Conservation (phyloP, 2,797 vertebrate genomes). For the Thunnus albacares region DNA sequence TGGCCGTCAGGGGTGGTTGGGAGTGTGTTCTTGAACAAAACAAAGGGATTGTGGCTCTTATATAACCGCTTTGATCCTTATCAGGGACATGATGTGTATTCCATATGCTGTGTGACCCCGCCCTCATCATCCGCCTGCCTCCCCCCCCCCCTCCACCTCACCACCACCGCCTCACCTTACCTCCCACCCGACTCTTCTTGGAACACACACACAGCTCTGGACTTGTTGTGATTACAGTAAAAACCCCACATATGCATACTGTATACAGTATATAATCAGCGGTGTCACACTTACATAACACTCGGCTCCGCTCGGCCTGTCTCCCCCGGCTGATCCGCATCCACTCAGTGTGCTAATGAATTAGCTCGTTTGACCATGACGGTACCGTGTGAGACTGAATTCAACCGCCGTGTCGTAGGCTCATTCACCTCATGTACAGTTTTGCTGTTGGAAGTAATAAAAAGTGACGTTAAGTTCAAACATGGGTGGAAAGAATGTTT, state of each 20-base stretch:
- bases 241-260: slow-evolving; percentile 22
- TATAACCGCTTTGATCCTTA: slow-evolving; percentile 82
- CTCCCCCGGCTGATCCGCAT: not conserved
- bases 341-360: slow-evolving; percentile 11
- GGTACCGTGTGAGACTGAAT: not conserved
- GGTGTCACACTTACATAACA: slow-evolving; percentile 13
- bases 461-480: no score
- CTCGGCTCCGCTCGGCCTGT: not conserved
- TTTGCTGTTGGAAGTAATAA: no score
- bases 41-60: slow-evolving; percentile 76
- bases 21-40: slow-evolving; percentile 77
- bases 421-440: no score
- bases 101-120: slow-evolving; percentile 76
- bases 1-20: slow-evolving; percentile 59
- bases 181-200: not conserved
- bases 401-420: not conserved
- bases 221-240: slow-evolving; percentile 36
- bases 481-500: no score
- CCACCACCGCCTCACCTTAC: not conserved
- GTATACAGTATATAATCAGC: slow-evolving; percentile 12
- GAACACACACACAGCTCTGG: slow-evolving; percentile 22
- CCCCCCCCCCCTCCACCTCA: not conserved
- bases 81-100: slow-evolving; percentile 75
- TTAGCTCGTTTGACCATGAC: slow-evolving; percentile 7
- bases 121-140: slow-evolving; percentile 33